Percentiles rank a stretch among this genome's conserved stretches.
These are phyloP conservation scores for Centropristis striata DNA, from an alignment of 2,113 vertebrate species.

Conservation along the genomic window DNA sequence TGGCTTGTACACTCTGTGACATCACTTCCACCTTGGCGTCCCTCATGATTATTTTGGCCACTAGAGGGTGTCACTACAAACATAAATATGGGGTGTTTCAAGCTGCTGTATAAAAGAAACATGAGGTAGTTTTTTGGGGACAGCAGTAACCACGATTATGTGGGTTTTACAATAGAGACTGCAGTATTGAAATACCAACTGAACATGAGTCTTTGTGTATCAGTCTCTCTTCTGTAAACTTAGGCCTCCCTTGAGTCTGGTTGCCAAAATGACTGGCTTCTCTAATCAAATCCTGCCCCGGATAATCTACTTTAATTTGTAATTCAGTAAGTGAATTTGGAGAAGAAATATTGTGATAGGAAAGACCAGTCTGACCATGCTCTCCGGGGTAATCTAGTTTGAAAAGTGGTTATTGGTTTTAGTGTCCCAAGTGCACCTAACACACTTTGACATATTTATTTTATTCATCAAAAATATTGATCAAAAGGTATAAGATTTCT, in stretches of 20 bases:
- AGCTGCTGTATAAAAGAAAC: no score
- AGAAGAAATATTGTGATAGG: conserved; percentile 3
- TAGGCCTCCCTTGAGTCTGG: not conserved
- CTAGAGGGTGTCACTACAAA: no score
- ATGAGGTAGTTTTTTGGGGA: no score
- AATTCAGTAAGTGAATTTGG: conserved; percentile 9
- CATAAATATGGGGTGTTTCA: no score
- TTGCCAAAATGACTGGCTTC: conserved; percentile 4
- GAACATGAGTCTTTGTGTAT: not conserved
- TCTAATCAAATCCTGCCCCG: conserved; percentile 9
- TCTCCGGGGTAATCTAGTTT: not conserved
- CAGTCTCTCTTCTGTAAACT: not conserved
- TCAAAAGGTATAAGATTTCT: not conserved
- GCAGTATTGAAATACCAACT: not conserved
- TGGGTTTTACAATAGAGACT: not conserved
- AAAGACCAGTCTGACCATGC: not conserved
- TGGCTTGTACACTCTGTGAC: no score
- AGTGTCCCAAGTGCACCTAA: not conserved
- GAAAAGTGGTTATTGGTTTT: not conserved
- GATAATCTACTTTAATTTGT: conserved; percentile 12
- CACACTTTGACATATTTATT: not conserved
- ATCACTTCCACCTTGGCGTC: no score
- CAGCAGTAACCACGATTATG: no score
- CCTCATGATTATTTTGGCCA: no score
- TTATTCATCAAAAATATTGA: not conserved